A percentile compares a stretch with the other conserved stretches of the same genome.
Evolutionary conservation across 37 sponge, comb jelly and placozoan genomes (phyloP).

Genomic region (Beroe forskalii): DNA sequence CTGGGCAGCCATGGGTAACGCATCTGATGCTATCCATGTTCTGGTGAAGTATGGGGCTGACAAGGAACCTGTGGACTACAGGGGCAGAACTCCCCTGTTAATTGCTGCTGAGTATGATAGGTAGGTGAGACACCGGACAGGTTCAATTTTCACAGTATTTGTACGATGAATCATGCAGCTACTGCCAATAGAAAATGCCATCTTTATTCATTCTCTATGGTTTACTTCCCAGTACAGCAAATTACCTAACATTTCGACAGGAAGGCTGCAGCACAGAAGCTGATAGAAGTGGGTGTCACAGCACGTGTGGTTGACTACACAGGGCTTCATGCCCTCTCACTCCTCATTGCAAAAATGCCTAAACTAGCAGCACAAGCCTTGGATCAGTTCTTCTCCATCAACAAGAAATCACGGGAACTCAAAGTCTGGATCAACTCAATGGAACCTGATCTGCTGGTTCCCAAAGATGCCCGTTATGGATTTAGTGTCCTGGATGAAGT

Average conservation of each 20-base stretch:
- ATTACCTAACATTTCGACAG: not conserved
- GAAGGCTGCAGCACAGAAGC: slow-evolving; percentile 1
- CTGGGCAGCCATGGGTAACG: slow-evolving; percentile 57
- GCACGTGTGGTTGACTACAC: slow-evolving; percentile 39
- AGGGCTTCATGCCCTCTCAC: slow-evolving; percentile 42
- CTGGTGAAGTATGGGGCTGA: not conserved
- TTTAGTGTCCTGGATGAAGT: slow-evolving; percentile 46
- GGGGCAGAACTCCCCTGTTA: slow-evolving; percentile 39
- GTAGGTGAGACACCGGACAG: no score
- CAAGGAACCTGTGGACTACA: slow-evolving; percentile 14
- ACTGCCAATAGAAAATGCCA: no score
- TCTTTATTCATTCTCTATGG: no score
- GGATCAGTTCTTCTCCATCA: slow-evolving; percentile 36
- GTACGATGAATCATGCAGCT: no score
- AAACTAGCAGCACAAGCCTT: slow-evolving; percentile 15
- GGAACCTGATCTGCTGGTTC: slow-evolving; percentile 60
- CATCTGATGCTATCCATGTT: not conserved
- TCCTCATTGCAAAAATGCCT: slow-evolving; percentile 52
- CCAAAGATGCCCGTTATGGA: slow-evolving; percentile 53
- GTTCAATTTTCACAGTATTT: no score
- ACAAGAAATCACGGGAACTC: slow-evolving; percentile 43
- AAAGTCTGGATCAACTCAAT: slow-evolving; percentile 48
- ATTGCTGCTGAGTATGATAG: slow-evolving; percentile 46
- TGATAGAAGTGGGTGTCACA: slow-evolving; percentile 40
- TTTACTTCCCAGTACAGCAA: no score